Percentiles rank a stretch among this genome's conserved stretches.
These are phyloP conservation scores for Sycophila sp. DNA, from an alignment of 1,140 invertebrate genomes.

Conservation along the genomic window DNA sequence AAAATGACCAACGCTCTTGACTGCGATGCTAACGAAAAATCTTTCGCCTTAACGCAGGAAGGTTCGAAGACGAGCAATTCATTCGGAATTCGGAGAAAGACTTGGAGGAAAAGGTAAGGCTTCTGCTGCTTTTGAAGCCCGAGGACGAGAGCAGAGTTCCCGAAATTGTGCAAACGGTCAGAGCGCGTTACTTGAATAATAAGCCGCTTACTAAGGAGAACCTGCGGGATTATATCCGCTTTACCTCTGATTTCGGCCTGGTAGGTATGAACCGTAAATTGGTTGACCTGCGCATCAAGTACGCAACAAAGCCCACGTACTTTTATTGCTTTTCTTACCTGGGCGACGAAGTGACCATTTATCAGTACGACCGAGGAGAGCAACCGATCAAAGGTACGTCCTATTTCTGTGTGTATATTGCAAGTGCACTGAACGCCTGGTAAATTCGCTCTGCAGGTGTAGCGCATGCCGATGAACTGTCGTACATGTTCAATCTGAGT, in stretches of 20 bases:
- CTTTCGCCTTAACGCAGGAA: background rate
- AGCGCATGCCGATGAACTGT: constrained; percentile 31
- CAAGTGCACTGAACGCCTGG: too few species aligned
- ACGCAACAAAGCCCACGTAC: constrained; percentile 16
- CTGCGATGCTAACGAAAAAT: background rate
- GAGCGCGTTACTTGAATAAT: constrained; percentile 28
- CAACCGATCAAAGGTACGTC: background rate
- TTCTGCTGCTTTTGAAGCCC: too few species aligned
- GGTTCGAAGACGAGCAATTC: background rate
- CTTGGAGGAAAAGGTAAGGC: background rate
- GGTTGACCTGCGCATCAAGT: constrained; percentile 11
- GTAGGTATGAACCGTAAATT: background rate
- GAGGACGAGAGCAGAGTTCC: background rate
- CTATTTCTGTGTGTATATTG: background rate
- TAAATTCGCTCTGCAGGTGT: constrained; percentile 30
- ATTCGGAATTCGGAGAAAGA: background rate
- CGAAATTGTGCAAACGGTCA: constrained; percentile 1
- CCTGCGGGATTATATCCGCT: constrained; percentile 13
- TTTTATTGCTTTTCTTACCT: constrained; percentile 33
- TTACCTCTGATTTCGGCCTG: constrained; percentile 9
- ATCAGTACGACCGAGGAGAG: background rate
- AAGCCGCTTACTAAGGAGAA: constrained; percentile 1
- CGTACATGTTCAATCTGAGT: constrained; percentile 3
- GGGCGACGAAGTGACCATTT: constrained; percentile 14
- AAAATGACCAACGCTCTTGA: background rate